Conservation (phyloP, 2,113 vertebrate genomes). For the Crotalus horridus region DNA sequence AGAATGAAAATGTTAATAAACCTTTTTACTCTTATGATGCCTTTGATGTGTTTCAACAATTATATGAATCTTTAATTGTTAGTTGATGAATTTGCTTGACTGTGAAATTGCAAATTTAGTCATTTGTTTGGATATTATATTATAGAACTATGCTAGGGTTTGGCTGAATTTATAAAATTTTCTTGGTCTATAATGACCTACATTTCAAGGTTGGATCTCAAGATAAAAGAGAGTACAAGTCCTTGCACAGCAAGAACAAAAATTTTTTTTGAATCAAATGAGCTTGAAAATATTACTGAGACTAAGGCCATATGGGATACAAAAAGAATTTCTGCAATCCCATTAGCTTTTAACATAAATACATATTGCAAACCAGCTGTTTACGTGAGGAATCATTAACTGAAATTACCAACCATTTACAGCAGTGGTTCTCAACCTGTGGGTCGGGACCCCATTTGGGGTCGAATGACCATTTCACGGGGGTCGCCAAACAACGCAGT, state of each 20-base stretch:
- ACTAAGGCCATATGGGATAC: not conserved
- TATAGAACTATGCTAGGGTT: not conserved
- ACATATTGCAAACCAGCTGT: not conserved
- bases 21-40: conserved; percentile 25
- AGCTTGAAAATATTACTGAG: not conserved
- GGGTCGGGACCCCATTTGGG: too few relatives aligned
- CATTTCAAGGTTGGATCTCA: not conserved
- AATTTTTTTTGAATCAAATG: not conserved
- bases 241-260: not conserved
- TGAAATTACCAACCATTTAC: not conserved
- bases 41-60: conserved; percentile 38
- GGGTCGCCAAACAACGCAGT: too few relatives aligned
- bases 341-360: not conserved
- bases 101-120: not conserved
- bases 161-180: not conserved
- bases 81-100: not conserved
- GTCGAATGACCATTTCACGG: too few relatives aligned
- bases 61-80: conserved; percentile 29
- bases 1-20: conserved; percentile 21
- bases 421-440: too few relatives aligned
- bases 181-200: not conserved
- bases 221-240: not conserved
- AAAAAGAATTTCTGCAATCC: not conserved
- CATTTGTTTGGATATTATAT: not conserved
- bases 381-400: not conserved